These are phyloP conservation scores for Spermophilus dauricus DNA, from an alignment of 2,113 vertebrate genomes.

Conservation along the genomic window DNA sequence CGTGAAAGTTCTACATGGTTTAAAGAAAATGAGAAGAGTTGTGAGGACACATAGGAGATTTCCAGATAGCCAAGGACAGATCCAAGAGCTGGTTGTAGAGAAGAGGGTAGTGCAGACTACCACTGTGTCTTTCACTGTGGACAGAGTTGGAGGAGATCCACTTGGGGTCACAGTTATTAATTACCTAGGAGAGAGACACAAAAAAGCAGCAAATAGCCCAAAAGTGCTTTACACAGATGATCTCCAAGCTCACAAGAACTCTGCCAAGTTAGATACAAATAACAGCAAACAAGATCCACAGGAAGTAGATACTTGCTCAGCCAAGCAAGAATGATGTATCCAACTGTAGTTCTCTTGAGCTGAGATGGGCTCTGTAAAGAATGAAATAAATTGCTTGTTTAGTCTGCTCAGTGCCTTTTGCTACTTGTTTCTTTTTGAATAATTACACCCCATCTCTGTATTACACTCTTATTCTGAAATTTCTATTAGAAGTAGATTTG, in stretches of 20 bases:
- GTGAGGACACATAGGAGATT: background rate
- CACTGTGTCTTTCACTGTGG: background rate
- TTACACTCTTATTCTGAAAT: background rate
- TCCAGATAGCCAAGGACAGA: background rate
- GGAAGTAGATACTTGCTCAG: background rate
- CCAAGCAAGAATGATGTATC: background rate
- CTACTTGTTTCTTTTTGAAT: background rate
- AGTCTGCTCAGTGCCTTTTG: background rate
- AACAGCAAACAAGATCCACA: background rate
- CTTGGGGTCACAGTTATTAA: background rate
- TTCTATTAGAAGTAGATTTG: constrained; percentile 7
- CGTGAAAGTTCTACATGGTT: background rate
- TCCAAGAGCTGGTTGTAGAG: background rate
- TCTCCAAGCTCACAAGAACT: background rate
- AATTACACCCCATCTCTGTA: background rate
- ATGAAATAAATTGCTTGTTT: background rate
- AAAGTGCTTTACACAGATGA: background rate
- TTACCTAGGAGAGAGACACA: background rate
- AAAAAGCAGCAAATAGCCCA: background rate
- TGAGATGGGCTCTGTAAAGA: background rate
- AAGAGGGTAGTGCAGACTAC: background rate
- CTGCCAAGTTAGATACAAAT: background rate
- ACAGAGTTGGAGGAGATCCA: background rate
- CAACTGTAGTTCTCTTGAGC: background rate
- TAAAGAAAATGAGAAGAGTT: background rate